Evolutionary conservation across 2,888 invertebrate species (phyloP).

Genomic region (Parthenolecanium corni): DNA sequence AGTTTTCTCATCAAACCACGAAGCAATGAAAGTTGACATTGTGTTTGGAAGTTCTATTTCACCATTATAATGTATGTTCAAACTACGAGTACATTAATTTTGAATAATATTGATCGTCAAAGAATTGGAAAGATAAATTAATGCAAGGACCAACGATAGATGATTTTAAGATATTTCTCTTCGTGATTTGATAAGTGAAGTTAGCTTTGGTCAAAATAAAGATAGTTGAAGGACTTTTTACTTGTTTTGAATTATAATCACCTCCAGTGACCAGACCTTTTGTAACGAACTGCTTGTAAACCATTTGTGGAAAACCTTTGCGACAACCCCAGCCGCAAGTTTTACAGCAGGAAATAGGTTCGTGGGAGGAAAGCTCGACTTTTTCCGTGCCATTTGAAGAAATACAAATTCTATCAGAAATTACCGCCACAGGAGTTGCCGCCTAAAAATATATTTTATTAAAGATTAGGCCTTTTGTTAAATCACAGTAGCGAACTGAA

Average conservation of each 20-base stretch:
- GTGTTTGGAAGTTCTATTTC: not conserved
- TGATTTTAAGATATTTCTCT: not conserved
- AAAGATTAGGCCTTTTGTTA: too few relatives aligned
- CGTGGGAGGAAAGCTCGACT: conserved; percentile 28
- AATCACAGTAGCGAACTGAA: too few relatives aligned
- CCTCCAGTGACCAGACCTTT: conserved; percentile 31
- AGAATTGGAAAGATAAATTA: too few relatives aligned
- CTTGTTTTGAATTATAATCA: conserved; percentile 28
- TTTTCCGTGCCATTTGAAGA: conserved; percentile 23
- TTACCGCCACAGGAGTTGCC: conserved; percentile 25
- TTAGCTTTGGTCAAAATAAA: not conserved
- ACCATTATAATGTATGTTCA: not conserved
- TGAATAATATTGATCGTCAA: too few relatives aligned
- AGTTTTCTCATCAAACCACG: not conserved
- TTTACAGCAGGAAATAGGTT: conserved; percentile 30
- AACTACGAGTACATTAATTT: too few relatives aligned
- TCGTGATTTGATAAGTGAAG: not conserved
- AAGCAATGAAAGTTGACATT: not conserved
- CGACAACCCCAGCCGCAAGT: conserved; percentile 29
- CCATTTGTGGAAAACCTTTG: conserved; percentile 27
- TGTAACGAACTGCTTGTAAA: conserved; percentile 25
- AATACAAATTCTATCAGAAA: conserved; percentile 31
- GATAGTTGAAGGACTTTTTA: not conserved
- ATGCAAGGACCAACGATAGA: too few relatives aligned
- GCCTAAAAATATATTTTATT: conserved; percentile 27